phyloP scores from a whole-genome alignment of 2,888 invertebrate species.

The Drosophila basisetae region DNA sequence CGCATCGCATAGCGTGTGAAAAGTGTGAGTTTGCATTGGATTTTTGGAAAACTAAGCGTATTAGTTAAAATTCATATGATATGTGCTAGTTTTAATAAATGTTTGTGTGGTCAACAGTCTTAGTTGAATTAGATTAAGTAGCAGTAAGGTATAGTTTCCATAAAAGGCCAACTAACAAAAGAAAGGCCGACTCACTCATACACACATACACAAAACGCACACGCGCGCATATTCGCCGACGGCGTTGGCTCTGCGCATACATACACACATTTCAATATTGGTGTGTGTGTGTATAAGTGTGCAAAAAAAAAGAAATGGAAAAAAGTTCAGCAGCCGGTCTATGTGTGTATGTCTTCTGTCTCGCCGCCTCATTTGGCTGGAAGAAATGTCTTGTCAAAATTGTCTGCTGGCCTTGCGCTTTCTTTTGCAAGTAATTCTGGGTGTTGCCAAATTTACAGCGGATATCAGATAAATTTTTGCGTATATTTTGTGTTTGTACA shows the following conservation, averaged over 20 bases:
- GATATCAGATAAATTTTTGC: slow-evolving; percentile 19
- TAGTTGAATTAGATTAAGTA: neutral
- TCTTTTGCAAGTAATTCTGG: slow-evolving; percentile 12
- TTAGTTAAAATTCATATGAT: slow-evolving; percentile 21
- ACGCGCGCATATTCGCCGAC: slow-evolving; percentile 48
- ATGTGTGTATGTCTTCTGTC: slow-evolving; percentile 12
- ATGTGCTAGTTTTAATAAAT: slow-evolving; percentile 4
- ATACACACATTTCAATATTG: slow-evolving; percentile 18
- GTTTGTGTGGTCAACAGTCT: slow-evolving; percentile 5
- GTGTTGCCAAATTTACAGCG: slow-evolving; percentile 2
- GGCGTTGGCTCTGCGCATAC: slow-evolving; percentile 57
- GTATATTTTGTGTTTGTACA: slow-evolving; percentile 29
- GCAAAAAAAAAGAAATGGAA: slow-evolving; percentile 61
- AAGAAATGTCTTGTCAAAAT: slow-evolving; percentile 47
- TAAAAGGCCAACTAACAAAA: slow-evolving; percentile 34
- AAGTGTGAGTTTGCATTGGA: slow-evolving; percentile 64
- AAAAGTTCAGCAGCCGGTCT: slow-evolving; percentile 71
- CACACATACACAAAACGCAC: slow-evolving; percentile 17
- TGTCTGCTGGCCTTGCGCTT: slow-evolving; percentile 32
- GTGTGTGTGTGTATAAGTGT: slow-evolving; percentile 54
- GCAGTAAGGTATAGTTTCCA: slow-evolving; percentile 15
- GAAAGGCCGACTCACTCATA: slow-evolving; percentile 42
- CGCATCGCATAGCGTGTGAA: slow-evolving; percentile 67
- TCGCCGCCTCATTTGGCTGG: slow-evolving; percentile 36
- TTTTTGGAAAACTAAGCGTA: slow-evolving; percentile 30